A percentile compares a stretch with the other conserved stretches of the same genome.
Conservation (phyloP, 1,140 invertebrate genomes). For the Planococcus citri region DNA sequence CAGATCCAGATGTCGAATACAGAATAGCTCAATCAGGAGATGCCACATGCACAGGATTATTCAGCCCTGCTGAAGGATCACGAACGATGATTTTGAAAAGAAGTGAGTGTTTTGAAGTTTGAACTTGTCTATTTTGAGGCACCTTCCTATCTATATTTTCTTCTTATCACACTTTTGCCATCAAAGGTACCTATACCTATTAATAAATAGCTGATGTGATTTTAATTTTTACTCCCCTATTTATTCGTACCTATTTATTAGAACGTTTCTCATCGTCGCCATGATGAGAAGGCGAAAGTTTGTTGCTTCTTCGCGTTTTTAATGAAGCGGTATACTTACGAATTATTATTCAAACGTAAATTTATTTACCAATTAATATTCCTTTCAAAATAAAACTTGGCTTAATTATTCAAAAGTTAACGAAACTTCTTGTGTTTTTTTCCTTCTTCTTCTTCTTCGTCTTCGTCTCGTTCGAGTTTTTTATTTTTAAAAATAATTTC, state of each 20-base stretch:
- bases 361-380: constrained; percentile 8
- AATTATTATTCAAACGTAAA: constrained; percentile 8
- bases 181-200: too few species aligned
- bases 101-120: constrained; percentile 33
- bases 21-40: constrained; percentile 56
- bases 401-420: constrained; percentile 4
- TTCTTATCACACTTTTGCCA: too few species aligned
- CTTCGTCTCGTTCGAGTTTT: too few species aligned
- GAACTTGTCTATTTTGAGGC: too few species aligned
- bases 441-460: neutral
- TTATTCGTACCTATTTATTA: neutral
- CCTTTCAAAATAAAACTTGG: constrained; percentile 7
- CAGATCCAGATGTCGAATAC: constrained; percentile 25
- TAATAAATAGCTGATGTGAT: too few species aligned
- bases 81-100: constrained; percentile 43
- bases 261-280: neutral
- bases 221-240: neutral
- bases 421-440: neutral
- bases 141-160: constrained; percentile 10
- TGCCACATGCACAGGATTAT: constrained; percentile 46
- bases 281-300: neutral
- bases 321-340: neutral
- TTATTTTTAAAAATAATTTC: neutral
- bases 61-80: constrained; percentile 43
- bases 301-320: neutral